Base-by-base conservation (phyloP, 2,888 invertebrate genomes). In the Diarsia dahlii region DNA sequence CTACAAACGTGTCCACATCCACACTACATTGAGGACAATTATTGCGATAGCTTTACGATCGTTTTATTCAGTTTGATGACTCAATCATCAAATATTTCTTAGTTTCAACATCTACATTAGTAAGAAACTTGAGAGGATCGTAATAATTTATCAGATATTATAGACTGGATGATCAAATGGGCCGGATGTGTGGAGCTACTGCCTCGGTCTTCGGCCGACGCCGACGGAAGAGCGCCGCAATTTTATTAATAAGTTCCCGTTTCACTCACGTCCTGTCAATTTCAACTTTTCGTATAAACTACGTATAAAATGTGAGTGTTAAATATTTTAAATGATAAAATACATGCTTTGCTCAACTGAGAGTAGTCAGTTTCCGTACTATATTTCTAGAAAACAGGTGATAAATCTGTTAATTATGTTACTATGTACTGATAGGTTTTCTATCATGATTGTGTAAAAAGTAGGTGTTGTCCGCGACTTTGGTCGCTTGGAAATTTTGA, bases 241-340 rank as follows among this genome's bases (percentile, higher is more conserved):
- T 95, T 95, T 95, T 95, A 95, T 95, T 95, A 95, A 95, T 95
- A 95, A 94, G 95, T 95, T 95, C 95, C 95, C 95, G 95, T 95
- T 95, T 93, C 92, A 93, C 90, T 92, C 90, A 89, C 94, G 94
- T 95, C 95, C 95, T 95, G 95, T 92, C 91, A 93, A 92, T 94
- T 93, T 91, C 83, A 92, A 90, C 87, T 84, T 78, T 82, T 85
- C 78, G 82, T 81, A 74, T 86, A 86, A 84, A 81, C 58, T 66
- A 56, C 66, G 63, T 60, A 48, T 83, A 68, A 54, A 81, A 78
- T 62, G 20, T 34, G 28, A 48, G 54, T 64, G 15, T 58, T 64
- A 58, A 60, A 63, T 60, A 46, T 54, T n/a, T 62, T 48, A 34
- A 20, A 77, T 45, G 23, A 64, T 56, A 56, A 50, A 73, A 56